Evolutionary conservation across 1,140 invertebrate genomes (phyloP).

Genomic region (Yoshiicerus persimilis): DNA sequence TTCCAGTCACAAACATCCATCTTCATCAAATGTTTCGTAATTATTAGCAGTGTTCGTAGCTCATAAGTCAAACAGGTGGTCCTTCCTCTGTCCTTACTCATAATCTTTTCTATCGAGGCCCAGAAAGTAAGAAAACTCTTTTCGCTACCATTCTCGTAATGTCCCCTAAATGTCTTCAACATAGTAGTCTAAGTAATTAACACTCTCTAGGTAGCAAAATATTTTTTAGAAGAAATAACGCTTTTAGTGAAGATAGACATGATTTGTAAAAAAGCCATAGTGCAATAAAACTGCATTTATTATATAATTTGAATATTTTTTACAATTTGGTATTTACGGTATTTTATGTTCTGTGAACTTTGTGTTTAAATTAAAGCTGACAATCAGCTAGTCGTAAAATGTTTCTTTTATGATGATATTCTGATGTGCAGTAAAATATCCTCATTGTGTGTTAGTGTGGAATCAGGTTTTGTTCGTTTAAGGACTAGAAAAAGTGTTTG

Average conservation of each 20-base stretch:
- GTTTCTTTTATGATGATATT: not conserved
- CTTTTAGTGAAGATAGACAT: too few relatives aligned
- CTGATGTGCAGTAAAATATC: not conserved
- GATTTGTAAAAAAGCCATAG: too few relatives aligned
- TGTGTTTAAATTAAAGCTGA: not conserved
- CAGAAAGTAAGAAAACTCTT: not conserved
- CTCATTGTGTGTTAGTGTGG: not conserved
- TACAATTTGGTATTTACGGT: not conserved
- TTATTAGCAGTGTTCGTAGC: not conserved
- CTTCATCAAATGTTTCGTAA: constrained; percentile 40
- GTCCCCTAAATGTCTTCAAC: too few relatives aligned
- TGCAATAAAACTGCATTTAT: too few relatives aligned
- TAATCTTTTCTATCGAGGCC: not conserved
- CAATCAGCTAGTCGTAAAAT: not conserved
- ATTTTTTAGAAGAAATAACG: too few relatives aligned
- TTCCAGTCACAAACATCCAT: constrained; percentile 26
- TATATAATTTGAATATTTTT: too few relatives aligned
- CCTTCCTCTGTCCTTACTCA: not conserved
- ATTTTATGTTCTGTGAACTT: not conserved
- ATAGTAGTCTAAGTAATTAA: too few relatives aligned
- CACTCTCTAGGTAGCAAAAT: too few relatives aligned
- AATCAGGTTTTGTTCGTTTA: not conserved
- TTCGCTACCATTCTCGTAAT: too few relatives aligned
- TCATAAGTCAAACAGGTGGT: constrained; percentile 49
- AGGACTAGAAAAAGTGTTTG: not conserved